Conservation (phyloP, 2,888 invertebrate genomes). For the Criorhina ranunculi region DNA sequence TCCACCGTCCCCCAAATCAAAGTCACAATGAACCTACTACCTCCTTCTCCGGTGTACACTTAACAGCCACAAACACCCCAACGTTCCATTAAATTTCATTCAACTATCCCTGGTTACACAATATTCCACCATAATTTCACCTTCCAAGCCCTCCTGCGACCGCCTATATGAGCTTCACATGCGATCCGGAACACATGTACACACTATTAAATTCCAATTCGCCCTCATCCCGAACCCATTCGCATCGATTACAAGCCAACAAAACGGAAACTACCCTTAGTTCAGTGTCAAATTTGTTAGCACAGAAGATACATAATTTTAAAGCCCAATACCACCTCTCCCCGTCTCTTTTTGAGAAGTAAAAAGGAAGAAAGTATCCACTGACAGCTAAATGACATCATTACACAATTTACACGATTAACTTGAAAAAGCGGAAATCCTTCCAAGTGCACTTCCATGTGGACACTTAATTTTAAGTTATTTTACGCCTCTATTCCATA, state of each 20-base stretch:
- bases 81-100: conserved; percentile 1
- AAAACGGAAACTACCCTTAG: conserved; percentile 21
- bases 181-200: conserved; percentile 41
- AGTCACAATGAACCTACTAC: neutral
- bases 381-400: conserved; percentile 61
- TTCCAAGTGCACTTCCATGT: conserved; percentile 28
- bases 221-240: conserved; percentile 31
- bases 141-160: neutral
- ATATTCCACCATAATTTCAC: conserved; percentile 25
- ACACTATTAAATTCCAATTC: conserved; percentile 49
- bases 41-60: neutral
- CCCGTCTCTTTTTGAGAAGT: neutral
- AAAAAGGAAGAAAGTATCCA: conserved; percentile 6
- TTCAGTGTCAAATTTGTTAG: conserved; percentile 32
- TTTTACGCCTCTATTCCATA: conserved; percentile 8
- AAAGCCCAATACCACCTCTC: neutral
- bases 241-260: conserved; percentile 38
- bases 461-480: conserved; percentile 37
- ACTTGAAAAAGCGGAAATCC: conserved; percentile 20
- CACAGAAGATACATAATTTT: conserved; percentile 7
- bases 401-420: conserved; percentile 56
- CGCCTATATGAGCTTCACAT: neutral
- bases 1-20: too few relatives aligned
- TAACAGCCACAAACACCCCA: neutral
- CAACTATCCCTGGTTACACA: conserved; percentile 19